These are phyloP conservation scores for Alexandromys fortis DNA, from an alignment of 2,113 vertebrate species.

Conservation along the genomic window DNA sequence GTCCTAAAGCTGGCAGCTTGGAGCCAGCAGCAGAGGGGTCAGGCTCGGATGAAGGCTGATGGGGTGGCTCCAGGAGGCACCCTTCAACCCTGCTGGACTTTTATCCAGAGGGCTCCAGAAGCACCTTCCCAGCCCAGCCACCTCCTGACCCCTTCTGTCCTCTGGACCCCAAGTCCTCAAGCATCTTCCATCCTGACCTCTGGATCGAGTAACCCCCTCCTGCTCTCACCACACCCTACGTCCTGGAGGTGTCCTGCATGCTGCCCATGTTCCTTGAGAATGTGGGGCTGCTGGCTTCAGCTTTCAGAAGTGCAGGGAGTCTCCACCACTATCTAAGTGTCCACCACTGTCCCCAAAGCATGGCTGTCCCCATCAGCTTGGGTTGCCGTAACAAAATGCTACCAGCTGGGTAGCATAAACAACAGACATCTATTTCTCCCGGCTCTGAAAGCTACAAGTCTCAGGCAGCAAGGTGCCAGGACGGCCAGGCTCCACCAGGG, in stretches of 20 bases:
- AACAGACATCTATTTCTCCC: too few species aligned
- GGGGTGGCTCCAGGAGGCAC: fast-evolving
- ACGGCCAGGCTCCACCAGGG: neutral
- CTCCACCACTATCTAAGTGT: neutral
- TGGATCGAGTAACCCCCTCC: too few species aligned
- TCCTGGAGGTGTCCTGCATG: fast-evolving
- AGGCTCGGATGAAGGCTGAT: neutral
- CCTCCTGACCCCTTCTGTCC: neutral
- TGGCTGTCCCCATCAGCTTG: too few species aligned
- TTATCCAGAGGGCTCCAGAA: neutral
- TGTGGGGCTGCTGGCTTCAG: neutral
- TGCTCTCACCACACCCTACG: neutral
- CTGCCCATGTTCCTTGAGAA: fast-evolving
- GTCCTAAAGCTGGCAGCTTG: neutral
- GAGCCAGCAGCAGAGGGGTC: neutral
- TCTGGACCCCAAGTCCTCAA: neutral
- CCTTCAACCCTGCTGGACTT: fast-evolving
- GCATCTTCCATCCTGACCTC: neutral
- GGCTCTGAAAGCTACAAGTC: neutral
- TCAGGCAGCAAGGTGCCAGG: neutral
- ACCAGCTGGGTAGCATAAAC: neutral
- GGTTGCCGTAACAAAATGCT: neutral
- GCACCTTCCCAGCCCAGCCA: too few species aligned
- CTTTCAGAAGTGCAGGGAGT: neutral
- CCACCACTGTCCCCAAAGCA: neutral